Base-by-base conservation (phyloP, 2,888 invertebrate genomes). In the Prenolepis imparis region DNA sequence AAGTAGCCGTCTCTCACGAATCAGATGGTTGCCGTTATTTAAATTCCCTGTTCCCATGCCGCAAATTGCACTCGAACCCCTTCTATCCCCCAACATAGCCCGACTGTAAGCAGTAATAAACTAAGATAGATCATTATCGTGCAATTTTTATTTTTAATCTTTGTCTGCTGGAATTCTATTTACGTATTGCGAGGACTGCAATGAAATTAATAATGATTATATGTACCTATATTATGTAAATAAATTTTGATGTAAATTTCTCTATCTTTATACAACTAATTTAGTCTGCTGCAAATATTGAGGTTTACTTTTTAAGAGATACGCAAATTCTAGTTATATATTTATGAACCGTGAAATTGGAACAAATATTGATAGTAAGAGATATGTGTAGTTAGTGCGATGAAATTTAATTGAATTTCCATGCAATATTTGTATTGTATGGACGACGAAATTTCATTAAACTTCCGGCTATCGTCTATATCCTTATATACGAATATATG, bases 341-440 rank as follows among this genome's bases (percentile, higher is more conserved):
- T 68, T 66, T 74, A 36, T 12, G 52, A 63, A n/a, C 28, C 28
- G 15, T 3, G 63, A 64, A 64, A 48, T 75, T 64, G 32, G 18
- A 61, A 66, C 24, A 28, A 67, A 52, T 52, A 59, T 39, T 39
- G 52, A 67, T 12, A 32, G 15, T 11, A 28, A 9, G n/a, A 52
- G 52, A 67, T 48, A 67, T 59, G 21, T 57, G n/a, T 48, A 32
- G 9, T 39, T 28, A 12, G n/a, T 55, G 5, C 55, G 39, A 77
- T 11, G 24, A 41, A 68, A 77, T 77, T 68, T 39, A 68, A 68
- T 77, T 77, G 15, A 67, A 67, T 68, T 15, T 41, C 28, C 24
- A 21, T 39, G 52, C 55, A 39, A 41, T 77, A 44, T 44, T 18
- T 21, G 36, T 21, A 39, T 64, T 21, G 15, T 48, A 55, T 55